Evolutionary conservation across 2,113 vertebrate species (phyloP).

Genomic region (Oceanites oceanicus): DNA sequence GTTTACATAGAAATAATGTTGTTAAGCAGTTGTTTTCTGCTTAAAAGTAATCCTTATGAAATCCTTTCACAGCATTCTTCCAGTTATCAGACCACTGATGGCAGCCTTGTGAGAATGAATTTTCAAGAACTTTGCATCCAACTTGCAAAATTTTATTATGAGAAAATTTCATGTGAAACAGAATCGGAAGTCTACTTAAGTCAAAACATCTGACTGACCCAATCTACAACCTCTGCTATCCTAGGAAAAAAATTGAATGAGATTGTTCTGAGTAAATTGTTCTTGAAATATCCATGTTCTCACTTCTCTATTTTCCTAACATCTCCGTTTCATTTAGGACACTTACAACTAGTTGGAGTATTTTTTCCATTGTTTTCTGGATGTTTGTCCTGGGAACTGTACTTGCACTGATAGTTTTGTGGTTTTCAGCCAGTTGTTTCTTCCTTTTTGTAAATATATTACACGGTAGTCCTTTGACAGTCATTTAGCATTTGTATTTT

Average conservation of each 20-base stretch:
- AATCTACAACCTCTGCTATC: neutral
- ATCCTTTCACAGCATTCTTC: neutral
- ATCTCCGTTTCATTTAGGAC: neutral
- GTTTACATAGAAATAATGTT: neutral
- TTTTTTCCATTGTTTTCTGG: neutral
- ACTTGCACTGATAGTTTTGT: neutral
- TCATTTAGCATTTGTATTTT: neutral
- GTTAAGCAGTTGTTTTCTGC: neutral
- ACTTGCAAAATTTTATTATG: neutral
- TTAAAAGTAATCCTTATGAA: neutral
- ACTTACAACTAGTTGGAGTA: neutral
- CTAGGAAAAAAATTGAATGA: neutral
- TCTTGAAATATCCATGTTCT: neutral
- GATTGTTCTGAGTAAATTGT: neutral
- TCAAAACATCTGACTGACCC: neutral
- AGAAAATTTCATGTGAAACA: neutral
- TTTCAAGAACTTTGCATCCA: neutral
- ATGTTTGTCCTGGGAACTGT: neutral
- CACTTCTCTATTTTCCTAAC: neutral
- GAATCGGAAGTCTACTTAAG: neutral
- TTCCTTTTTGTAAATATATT: neutral
- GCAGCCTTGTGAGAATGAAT: neutral
- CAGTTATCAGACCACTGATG: neutral
- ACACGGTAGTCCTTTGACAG: neutral
- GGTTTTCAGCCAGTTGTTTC: neutral